Evolutionary conservation across 2,113 vertebrate genomes (phyloP).

Genomic region (Lepus europaeus): DNA sequence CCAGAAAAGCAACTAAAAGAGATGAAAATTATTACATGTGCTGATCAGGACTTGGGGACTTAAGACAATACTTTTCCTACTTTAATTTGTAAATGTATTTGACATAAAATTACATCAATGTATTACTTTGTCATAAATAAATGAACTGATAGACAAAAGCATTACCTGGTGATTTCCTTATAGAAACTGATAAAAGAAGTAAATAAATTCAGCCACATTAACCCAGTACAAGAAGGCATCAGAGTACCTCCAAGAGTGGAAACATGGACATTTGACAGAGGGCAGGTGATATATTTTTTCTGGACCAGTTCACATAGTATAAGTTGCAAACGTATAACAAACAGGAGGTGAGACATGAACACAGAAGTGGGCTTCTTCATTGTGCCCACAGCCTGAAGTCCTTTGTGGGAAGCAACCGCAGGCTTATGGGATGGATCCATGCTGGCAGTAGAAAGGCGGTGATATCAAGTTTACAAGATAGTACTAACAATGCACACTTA

Average conservation of each 20-base stretch:
- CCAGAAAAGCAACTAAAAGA: background rate
- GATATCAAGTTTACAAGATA: background rate
- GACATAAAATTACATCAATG: too few relatives aligned
- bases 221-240: background rate
- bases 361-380: background rate
- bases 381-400: background rate
- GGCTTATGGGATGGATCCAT: background rate
- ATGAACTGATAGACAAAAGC: background rate
- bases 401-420: background rate
- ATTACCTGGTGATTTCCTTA: background rate
- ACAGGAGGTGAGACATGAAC: background rate
- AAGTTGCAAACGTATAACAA: background rate
- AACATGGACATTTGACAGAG: background rate
- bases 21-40: background rate
- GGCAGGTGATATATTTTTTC: background rate
- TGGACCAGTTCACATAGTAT: background rate
- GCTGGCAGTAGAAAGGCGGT: background rate
- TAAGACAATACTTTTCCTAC: background rate
- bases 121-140: background rate
- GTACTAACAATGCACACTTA: background rate
- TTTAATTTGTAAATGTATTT: background rate
- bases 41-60: background rate
- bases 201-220: background rate
- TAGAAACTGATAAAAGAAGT: constrained; percentile 10
- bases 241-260: background rate